Evolutionary conservation across 2,797 vertebrate species (phyloP), one percentile per base, ranked within the genome.

Genomic region (Sphenodon punctatus): DNA sequence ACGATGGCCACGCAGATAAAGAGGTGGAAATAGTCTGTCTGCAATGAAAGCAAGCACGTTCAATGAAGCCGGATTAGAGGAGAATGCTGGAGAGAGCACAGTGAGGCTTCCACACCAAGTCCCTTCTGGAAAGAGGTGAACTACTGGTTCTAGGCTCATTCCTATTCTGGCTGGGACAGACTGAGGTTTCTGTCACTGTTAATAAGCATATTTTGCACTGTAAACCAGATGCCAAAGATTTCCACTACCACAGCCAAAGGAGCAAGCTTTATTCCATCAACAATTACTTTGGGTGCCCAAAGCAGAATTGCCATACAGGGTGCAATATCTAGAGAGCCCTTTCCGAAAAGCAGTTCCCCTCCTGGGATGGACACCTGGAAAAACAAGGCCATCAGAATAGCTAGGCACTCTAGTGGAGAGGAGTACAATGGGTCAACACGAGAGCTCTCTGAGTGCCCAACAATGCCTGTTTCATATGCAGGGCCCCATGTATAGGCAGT

Each of bases 21-120:
- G 76, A 99, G 97, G 95, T 99, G 99, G 96, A 99, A 99, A 92
- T 99, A 99, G 92, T 99, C 99, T 0, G 98, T 99, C 99, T 99
- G 90, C n/a, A 88, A 79, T 0, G 53, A 45, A 66, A 8, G 30
- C 39, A 43, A 45, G 27, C 17, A n/a, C n/a, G 23, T 46, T 39
- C 53, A 42, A 34, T n/a, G 42, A 65, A 8, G 39, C n/a, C 15
- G 45, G 36, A 8, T 38, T 64, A 65, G 27, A 67, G 51, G 23
- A 20, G 45, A 22, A 12, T 20, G 16, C 20, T 2, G 46, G 7
- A 16, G 10, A 30, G 11, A 16, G 22, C 6, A 38, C 32, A 46
- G 69, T 38, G 36, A 48, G n/a, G n/a, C n/a, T n/a, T n/a, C n/a
- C n/a, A n/a, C n/a, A n/a, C n/a, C n/a, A n/a, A n/a, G n/a, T n/a